Percentiles rank a stretch among this genome's conserved stretches.
Conservation (phyloP, 2,797 vertebrate genomes). For the Protosalanx chinensis region DNA sequence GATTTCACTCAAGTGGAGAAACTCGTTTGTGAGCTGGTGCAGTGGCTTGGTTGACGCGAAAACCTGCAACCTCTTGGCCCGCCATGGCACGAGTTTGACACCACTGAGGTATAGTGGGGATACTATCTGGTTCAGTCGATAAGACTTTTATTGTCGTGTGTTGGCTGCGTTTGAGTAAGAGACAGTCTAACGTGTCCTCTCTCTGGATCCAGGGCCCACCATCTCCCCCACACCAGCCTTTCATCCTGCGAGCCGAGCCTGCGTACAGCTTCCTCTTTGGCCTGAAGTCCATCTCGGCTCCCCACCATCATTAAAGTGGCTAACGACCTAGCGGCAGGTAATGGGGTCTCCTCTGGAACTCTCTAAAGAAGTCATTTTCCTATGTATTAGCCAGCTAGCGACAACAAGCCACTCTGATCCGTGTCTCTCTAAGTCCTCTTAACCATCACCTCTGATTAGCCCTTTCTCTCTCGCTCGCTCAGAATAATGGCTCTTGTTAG, state of each 20-base stretch:
- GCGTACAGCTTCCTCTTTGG: background rate
- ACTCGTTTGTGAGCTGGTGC: too few species aligned
- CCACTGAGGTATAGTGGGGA: too few species aligned
- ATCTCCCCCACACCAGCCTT: background rate
- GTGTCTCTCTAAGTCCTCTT: background rate
- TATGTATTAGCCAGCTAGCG: background rate
- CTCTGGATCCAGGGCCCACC: constrained; percentile 6
- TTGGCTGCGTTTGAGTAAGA: constrained; percentile 20
- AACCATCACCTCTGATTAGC: background rate
- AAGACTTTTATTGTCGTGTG: constrained; percentile 16
- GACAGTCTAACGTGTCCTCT: too few species aligned
- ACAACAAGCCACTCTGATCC: background rate
- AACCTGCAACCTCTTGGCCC: too few species aligned
- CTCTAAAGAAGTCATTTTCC: constrained; percentile 17
- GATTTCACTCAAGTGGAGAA: too few species aligned
- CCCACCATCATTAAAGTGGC: constrained; percentile 18
- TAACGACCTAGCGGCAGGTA: constrained; percentile 35
- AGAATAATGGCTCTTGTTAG: constrained; percentile 34
- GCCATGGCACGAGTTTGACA: too few species aligned
- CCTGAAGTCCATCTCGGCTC: background rate
- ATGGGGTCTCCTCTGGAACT: constrained; percentile 25
- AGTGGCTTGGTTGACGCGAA: too few species aligned
- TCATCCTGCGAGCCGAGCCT: constrained; percentile 2
- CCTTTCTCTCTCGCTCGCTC: constrained; percentile 13
- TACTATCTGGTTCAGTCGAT: constrained; percentile 21